Conservation (phyloP, 2,888 invertebrate genomes). For the Girardia tigrina region DNA sequence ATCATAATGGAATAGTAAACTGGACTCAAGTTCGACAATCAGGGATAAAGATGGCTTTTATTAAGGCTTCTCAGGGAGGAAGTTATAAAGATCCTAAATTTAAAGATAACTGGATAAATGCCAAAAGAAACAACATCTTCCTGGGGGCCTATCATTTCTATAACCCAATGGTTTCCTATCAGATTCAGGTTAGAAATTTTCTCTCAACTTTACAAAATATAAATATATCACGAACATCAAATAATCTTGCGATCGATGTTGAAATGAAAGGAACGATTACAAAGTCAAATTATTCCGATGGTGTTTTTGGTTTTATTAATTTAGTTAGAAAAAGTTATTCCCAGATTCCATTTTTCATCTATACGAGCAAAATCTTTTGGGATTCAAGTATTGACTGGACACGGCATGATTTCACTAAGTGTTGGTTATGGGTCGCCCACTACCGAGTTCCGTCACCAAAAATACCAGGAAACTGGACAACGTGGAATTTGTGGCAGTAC, state of each 20-base stretch:
- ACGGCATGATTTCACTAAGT: background rate
- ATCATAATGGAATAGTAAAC: background rate
- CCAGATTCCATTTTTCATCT: background rate
- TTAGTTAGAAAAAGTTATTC: background rate
- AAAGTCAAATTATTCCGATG: background rate
- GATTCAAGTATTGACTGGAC: background rate
- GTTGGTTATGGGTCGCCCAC: background rate
- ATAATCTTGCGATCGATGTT: background rate
- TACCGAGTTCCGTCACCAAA: background rate
- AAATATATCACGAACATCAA: background rate
- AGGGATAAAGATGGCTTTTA: background rate
- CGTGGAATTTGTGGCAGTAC: background rate
- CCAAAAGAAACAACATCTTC: background rate
- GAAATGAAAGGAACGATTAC: background rate
- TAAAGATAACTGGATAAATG: background rate
- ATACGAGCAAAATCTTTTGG: background rate
- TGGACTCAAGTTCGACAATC: background rate
- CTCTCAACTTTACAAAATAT: background rate
- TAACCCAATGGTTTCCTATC: background rate
- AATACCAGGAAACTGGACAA: background rate
- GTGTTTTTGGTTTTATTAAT: background rate
- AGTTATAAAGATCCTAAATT: background rate
- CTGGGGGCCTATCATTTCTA: background rate
- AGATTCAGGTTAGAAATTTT: background rate
- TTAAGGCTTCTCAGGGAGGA: background rate